Conservation (phyloP, 2,113 vertebrate species). For the Poeciliopsis retropinna region DNA sequence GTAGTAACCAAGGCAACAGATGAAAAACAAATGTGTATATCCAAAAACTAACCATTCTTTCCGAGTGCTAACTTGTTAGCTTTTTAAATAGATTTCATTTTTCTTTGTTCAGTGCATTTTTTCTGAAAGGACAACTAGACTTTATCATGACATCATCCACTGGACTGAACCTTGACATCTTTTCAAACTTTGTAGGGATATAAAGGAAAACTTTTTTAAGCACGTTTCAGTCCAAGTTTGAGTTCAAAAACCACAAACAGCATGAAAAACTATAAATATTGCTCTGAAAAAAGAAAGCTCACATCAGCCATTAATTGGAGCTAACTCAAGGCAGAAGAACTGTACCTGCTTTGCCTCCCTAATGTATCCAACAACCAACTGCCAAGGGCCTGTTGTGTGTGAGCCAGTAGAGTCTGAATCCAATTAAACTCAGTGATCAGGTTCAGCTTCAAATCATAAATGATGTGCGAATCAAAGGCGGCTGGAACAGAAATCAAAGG, state of each 20-base stretch:
- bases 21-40: neutral
- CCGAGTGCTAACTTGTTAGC: too few species aligned
- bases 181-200: neutral
- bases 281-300: constrained; percentile 24
- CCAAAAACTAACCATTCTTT: too few species aligned
- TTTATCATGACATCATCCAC: neutral
- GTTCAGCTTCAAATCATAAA: constrained; percentile 15
- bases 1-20: neutral
- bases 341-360: constrained; percentile 30
- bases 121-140: too few species aligned
- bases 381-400: constrained; percentile 12
- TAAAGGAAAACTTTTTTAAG: neutral
- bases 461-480: constrained; percentile 34
- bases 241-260: constrained; percentile 46
- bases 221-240: constrained; percentile 4
- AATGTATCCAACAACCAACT: constrained; percentile 32
- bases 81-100: too few species aligned
- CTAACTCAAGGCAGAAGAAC: constrained; percentile 41
- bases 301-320: constrained; percentile 31
- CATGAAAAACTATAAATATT: neutral
- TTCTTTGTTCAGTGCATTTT: too few species aligned
- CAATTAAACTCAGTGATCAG: constrained; percentile 53
- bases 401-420: constrained; percentile 16
- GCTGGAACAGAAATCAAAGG: constrained; percentile 52
- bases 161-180: neutral